phyloP scores from a whole-genome alignment of 2,888 invertebrate species.

The Eilema griseolum region DNA sequence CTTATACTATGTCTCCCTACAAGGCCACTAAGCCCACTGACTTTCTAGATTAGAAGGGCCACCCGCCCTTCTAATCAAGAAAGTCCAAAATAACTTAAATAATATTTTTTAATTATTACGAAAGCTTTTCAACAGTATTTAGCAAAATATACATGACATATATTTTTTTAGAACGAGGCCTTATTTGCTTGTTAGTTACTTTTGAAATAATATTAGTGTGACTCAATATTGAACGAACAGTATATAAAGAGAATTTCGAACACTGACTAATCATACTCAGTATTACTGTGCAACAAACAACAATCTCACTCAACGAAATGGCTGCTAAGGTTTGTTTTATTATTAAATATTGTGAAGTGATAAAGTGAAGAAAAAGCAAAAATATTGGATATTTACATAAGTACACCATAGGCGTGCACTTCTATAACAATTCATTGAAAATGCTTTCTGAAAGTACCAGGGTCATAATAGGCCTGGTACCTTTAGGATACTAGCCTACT shows the following conservation, averaged over 20 bases:
- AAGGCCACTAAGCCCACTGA: background rate
- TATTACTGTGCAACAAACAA: conserved; percentile 75
- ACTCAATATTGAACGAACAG: conserved; percentile 66
- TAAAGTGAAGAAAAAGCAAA: background rate
- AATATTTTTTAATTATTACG: background rate
- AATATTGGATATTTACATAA: background rate
- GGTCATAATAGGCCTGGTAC: background rate
- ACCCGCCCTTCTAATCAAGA: background rate
- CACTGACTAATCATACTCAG: conserved; percentile 78
- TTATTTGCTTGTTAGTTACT: conserved; percentile 74
- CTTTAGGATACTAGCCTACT: background rate
- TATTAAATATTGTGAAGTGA: background rate
- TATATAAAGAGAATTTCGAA: conserved; percentile 71
- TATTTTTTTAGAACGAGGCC: conserved; percentile 62
- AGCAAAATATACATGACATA: background rate
- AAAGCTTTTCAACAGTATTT: background rate
- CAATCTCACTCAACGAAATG: conserved; percentile 78
- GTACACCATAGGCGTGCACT: background rate
- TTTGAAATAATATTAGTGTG: conserved; percentile 76
- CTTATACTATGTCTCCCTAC: background rate
- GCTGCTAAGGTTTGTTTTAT: conserved; percentile 76
- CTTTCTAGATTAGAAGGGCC: no score
- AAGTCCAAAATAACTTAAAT: background rate
- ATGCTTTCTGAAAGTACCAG: background rate
- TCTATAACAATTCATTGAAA: background rate